Base-by-base conservation (phyloP, 2,888 invertebrate species). In the Calephelis perditalis region DNA sequence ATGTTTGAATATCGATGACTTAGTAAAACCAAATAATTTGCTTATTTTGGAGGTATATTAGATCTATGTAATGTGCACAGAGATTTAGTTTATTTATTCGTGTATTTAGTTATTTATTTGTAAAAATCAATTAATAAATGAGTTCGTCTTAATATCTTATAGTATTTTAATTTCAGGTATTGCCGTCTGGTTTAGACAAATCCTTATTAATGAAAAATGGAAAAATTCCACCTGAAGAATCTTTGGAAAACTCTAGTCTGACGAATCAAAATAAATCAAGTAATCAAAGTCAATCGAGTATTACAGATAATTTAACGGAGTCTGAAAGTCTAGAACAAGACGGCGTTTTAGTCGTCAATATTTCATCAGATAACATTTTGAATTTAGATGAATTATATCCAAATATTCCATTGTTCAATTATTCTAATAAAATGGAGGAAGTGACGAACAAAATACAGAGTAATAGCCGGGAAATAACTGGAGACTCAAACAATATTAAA, bases 401-500 rank as follows among this genome's bases (percentile, higher is more conserved):
- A 47, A 79, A 79, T 62, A 82, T 90, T 57, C 82, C 84, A 72
- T 71, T 87, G 66, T 71, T 85, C 56, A 84, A 91, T 71, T 69
- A 78, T 64, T 79, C 84, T 6, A 84, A 79, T 57, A 88, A 84
- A 79, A 81, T 81, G 70, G 90, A 91, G 65, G 91, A 92, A 70
- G 83, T 86, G 1, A 86, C 86, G 7, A 90, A 91, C 63, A 92
- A 92, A 74, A 91, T 92, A 56, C 92, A 92, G 70, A 92, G 91
- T 66, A 91, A 92, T 59, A 91, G 90, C 65, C 73, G 91, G 65
- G 92, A 92, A 74, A 92, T 92, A 46, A 91, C 86, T 46, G 91
- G 91, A 8, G 91, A 91, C 71, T 79, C 79, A 26, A 90, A 76
- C 40, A 79, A 91, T 67, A 70, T 91, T 0, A 90, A 87, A 71